Evolutionary conservation across 2,888 invertebrate species (phyloP).

Genomic region (Epistrophella euchroma): DNA sequence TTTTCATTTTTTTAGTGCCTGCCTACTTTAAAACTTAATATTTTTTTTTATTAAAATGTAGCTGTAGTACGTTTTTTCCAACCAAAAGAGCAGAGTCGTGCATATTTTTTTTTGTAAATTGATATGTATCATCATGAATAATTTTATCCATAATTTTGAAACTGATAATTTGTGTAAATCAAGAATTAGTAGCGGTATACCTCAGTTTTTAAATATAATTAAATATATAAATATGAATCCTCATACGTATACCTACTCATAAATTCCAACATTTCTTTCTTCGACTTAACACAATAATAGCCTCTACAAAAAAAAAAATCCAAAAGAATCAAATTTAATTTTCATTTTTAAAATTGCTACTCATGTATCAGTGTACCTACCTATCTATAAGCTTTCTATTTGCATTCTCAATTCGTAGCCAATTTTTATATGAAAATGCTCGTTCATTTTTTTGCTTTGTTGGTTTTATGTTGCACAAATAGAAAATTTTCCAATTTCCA

Average conservation of each 20-base stretch:
- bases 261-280: not conserved
- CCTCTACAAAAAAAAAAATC: not conserved
- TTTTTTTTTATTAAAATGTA: too few relatives aligned
- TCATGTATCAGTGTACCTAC: conserved; percentile 1
- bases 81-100: too few relatives aligned
- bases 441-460: not conserved
- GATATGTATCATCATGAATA: too few relatives aligned
- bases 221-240: too few relatives aligned
- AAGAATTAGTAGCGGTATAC: too few relatives aligned
- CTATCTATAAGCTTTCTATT: conserved; percentile 21
- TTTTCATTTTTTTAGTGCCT: too few relatives aligned
- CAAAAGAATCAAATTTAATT: conserved; percentile 37
- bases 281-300: not conserved
- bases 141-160: too few relatives aligned
- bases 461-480: conserved; percentile 56
- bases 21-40: too few relatives aligned
- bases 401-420: conserved; percentile 60
- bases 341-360: conserved; percentile 34
- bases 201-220: too few relatives aligned
- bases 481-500: conserved; percentile 59
- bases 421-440: conserved; percentile 46
- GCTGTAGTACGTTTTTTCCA: too few relatives aligned
- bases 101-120: too few relatives aligned
- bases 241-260: not conserved
- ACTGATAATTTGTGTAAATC: too few relatives aligned